phyloP scores from a whole-genome alignment of 1,140 invertebrate genomes.

The honey bee (Apis mellifera) region DNA sequence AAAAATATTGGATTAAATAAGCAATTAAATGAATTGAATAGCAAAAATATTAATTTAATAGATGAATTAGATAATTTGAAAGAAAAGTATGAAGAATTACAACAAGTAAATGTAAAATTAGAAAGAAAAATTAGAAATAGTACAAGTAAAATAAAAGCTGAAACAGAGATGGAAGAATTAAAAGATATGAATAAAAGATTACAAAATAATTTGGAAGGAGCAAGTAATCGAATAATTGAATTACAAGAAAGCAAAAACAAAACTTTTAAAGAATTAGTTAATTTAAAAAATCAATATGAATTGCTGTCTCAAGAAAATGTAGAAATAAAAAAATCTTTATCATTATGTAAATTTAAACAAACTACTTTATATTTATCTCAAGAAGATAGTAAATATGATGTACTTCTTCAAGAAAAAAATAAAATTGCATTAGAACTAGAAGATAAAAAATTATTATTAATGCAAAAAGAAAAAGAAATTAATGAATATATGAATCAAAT shows the following conservation, averaged over 20 bases:
- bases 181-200: constrained; percentile 70
- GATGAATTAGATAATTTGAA: constrained; percentile 57
- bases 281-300: constrained; percentile 55
- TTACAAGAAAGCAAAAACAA: constrained; percentile 69
- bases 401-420: constrained; percentile 68
- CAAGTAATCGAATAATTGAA: constrained; percentile 72
- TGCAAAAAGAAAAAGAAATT: constrained; percentile 50
- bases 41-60: constrained; percentile 57
- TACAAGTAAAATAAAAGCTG: constrained; percentile 62
- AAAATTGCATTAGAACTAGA: constrained; percentile 63
- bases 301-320: constrained; percentile 61
- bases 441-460: constrained; percentile 59
- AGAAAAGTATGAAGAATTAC: constrained; percentile 50
- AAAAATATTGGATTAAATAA: constrained; percentile 61
- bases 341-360: constrained; percentile 49
- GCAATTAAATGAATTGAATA: constrained; percentile 67
- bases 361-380: constrained; percentile 37
- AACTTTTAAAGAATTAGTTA: constrained; percentile 62
- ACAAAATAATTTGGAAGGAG: constrained; percentile 74
- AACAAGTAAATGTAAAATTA: constrained; percentile 58
- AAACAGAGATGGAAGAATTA: constrained; percentile 65
- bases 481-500: constrained; percentile 23
- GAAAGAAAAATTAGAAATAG: constrained; percentile 71
- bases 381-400: constrained; percentile 56
- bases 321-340: constrained; percentile 51